These are phyloP conservation scores for Bursaphelenchus okinawaensis DNA, from an alignment of 2,888 invertebrate genomes.

Conservation along the genomic window DNA sequence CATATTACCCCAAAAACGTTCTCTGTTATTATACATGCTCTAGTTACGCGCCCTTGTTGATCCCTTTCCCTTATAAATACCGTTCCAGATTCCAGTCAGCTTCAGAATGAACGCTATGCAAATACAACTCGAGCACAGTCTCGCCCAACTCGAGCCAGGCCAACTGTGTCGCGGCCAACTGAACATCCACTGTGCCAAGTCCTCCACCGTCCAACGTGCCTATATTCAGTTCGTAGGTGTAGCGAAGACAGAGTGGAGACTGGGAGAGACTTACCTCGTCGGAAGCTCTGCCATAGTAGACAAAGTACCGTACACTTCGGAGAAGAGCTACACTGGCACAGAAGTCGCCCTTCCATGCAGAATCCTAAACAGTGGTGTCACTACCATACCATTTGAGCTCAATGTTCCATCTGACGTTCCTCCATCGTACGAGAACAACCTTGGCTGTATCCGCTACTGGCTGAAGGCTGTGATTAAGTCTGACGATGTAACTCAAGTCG, in stretches of 20 bases:
- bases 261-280: background rate
- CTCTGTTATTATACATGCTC: too few relatives aligned
- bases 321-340: background rate
- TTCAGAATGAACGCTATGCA: background rate
- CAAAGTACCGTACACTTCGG: background rate
- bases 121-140: background rate
- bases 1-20: too few relatives aligned
- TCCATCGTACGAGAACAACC: background rate
- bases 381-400: background rate
- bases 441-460: background rate
- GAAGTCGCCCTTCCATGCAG: background rate
- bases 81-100: background rate
- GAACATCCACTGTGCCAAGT: background rate
- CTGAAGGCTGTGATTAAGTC: background rate
- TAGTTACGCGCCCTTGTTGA: too few relatives aligned
- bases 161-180: background rate
- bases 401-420: background rate
- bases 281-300: background rate
- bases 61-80: background rate
- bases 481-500: background rate
- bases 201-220: background rate
- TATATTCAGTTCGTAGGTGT: background rate
- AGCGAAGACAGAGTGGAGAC: background rate
- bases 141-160: background rate
- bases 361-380: background rate